Conservation (phyloP, 1,140 invertebrate species). For the Ips nitidus region DNA sequence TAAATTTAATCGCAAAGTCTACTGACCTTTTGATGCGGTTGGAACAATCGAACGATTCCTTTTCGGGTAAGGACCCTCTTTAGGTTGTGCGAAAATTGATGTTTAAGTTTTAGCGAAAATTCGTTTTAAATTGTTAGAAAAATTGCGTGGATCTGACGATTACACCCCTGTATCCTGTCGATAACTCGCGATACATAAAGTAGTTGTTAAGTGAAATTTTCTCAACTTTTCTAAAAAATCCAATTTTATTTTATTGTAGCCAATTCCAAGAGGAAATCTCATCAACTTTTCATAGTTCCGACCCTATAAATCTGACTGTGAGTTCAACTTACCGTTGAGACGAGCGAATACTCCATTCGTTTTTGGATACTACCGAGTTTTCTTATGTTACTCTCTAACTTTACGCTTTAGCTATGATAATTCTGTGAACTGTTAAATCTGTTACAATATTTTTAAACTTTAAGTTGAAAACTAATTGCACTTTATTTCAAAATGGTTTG, state of each 20-base stretch:
- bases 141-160: neutral
- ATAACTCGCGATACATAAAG: conserved; percentile 37
- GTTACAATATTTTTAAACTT: too few relatives aligned
- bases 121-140: conserved; percentile 1
- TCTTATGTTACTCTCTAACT: conserved; percentile 6
- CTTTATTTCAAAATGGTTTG: too few relatives aligned
- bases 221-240: conserved; percentile 48
- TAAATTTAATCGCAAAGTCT: neutral
- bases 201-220: conserved; percentile 44
- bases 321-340: conserved; percentile 22
- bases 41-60: neutral
- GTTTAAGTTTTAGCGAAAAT: neutral
- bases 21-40: conserved; percentile 6
- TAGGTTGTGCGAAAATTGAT: too few relatives aligned
- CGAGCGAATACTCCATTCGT: neutral
- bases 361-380: conserved; percentile 1
- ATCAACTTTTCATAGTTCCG: conserved; percentile 51
- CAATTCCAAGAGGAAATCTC: conserved; percentile 43
- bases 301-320: conserved; percentile 47
- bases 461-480: too few relatives aligned
- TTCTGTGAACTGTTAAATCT: too few relatives aligned
- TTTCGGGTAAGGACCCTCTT: neutral
- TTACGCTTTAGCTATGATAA: neutral
- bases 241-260: conserved; percentile 50
- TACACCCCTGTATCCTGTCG: conserved; percentile 10